These are phyloP conservation scores for Spinus olivaceus DNA, from an alignment of 2,797 vertebrate species.

Conservation along the genomic window DNA sequence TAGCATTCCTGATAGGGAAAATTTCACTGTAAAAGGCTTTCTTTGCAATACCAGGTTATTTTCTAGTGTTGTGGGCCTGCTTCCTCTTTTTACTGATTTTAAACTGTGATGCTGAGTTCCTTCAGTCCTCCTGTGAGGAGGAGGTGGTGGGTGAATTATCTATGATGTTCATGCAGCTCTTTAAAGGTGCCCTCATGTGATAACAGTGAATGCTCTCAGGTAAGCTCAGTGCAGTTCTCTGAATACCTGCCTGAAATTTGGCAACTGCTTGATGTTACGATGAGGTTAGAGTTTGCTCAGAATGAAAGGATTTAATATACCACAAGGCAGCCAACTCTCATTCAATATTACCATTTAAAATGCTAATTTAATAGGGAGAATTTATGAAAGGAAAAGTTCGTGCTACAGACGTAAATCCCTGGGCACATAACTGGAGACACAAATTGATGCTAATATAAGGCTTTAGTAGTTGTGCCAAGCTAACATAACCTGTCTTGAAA, in stretches of 20 bases:
- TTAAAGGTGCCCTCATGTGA: rapidly evolving
- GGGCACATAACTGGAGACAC: not conserved
- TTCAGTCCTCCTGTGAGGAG: not conserved
- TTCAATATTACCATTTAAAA: not conserved
- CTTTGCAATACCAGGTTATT: not conserved
- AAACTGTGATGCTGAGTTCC: not conserved
- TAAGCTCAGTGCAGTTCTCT: not conserved
- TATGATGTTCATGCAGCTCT: not conserved
- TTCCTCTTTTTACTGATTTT: not conserved
- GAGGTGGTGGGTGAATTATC: not conserved
- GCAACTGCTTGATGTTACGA: not conserved
- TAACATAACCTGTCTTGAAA: not conserved
- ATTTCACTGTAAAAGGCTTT: not conserved
- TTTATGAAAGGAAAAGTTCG: not conserved
- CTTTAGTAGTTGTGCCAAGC: not conserved
- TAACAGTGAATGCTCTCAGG: not conserved
- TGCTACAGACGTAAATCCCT: not conserved
- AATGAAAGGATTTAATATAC: not conserved
- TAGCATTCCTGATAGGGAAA: not conserved
- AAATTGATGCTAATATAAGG: not conserved
- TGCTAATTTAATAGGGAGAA: not conserved
- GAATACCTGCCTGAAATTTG: not conserved
- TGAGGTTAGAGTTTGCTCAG: not conserved
- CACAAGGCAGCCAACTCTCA: not conserved
- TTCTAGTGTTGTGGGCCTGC: not conserved